Evolutionary conservation across 92 coral and sea anemone genomes (phyloP).

Genomic region (Pocillopora grandis): DNA sequence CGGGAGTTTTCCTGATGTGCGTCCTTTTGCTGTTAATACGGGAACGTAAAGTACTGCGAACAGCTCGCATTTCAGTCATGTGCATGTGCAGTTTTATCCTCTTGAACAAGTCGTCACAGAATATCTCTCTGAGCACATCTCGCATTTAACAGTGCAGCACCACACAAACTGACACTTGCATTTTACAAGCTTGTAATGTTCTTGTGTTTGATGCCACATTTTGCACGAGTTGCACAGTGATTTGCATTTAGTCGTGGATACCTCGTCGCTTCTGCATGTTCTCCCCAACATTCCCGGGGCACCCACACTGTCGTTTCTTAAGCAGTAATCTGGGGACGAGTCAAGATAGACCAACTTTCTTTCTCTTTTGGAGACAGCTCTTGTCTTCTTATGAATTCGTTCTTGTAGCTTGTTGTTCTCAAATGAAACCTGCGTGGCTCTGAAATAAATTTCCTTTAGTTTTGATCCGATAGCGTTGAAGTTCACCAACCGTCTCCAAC

Average conservation of each 20-base stretch:
- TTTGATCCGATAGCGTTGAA: slow-evolving; percentile 67
- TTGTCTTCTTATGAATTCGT: slow-evolving; percentile 31
- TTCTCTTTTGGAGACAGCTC: slow-evolving; percentile 53
- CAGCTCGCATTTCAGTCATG: neutral
- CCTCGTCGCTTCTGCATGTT: slow-evolving; percentile 63
- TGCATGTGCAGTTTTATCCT: neutral
- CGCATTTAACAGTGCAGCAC: slow-evolving; percentile 84
- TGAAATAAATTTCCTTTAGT: slow-evolving; percentile 61
- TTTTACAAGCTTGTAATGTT: slow-evolving; percentile 35
- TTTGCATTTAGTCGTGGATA: slow-evolving; percentile 46
- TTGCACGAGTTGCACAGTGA: slow-evolving; percentile 70
- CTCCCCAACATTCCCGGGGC: slow-evolving; percentile 84
- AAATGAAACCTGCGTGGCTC: slow-evolving; percentile 53
- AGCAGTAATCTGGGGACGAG: slow-evolving; percentile 89
- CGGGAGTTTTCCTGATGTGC: too few species aligned
- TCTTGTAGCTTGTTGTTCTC: slow-evolving; percentile 45
- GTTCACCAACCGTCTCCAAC: slow-evolving; percentile 69
- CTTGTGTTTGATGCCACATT: slow-evolving; percentile 18
- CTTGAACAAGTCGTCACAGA: slow-evolving; percentile 45
- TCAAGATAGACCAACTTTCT: slow-evolving; percentile 64
- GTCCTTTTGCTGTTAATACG: too few species aligned
- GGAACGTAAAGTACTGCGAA: too few species aligned
- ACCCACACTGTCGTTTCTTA: slow-evolving; percentile 47
- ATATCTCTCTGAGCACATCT: slow-evolving; percentile 41
- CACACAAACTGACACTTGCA: slow-evolving; percentile 87